Base-by-base conservation (phyloP, 1,140 invertebrate species). In the Brachionus angularis region DNA sequence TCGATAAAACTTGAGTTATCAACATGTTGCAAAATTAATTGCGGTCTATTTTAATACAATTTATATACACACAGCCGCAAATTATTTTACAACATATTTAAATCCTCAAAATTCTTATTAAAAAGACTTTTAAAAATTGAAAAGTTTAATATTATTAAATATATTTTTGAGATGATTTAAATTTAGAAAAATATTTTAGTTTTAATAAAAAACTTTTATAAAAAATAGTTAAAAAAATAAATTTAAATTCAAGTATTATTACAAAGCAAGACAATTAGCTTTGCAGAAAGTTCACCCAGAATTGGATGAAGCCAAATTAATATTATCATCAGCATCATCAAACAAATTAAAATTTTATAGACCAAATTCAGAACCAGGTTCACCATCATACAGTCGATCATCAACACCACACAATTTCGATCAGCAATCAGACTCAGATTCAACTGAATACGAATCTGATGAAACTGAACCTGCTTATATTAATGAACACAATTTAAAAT, bases 291-390 rank as follows among this genome's bases (percentile, higher is more conserved):
- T 91, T 7, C 94, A 91, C 80, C 91, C 92, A 0, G 92, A 95
- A 29, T n/a, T 47, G 12, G 62, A 62, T 27, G 47, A 55, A 29
- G 27, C 34, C 47, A 25, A 42, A 12, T 23, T 67, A 3, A 29
- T 55, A 64, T 61, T 69, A n/a, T n/a, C n/a, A n/a, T n/a, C n/a
- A n/a, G n/a, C n/a, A n/a, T 34, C 27, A 70, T 72, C 79, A 75
- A 87, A 94, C 76, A 74, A 77, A 73, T 75, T 84, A 78, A 89
- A 87, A 76, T 95, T 92, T 83, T 92, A 93, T 0, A 84, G 90
- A 71, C 93, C 94, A 1, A 88, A 93, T 55, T 94, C 91, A 44
- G 93, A 93, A 77, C 93, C 93, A 7, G 89, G 93, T 1, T 94
- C 91, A 42, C 93, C 90, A 0, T 86, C 87, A 4, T 85, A 87